Conservation (phyloP, 1,140 invertebrate genomes). For the Drosophila arawakana region DNA sequence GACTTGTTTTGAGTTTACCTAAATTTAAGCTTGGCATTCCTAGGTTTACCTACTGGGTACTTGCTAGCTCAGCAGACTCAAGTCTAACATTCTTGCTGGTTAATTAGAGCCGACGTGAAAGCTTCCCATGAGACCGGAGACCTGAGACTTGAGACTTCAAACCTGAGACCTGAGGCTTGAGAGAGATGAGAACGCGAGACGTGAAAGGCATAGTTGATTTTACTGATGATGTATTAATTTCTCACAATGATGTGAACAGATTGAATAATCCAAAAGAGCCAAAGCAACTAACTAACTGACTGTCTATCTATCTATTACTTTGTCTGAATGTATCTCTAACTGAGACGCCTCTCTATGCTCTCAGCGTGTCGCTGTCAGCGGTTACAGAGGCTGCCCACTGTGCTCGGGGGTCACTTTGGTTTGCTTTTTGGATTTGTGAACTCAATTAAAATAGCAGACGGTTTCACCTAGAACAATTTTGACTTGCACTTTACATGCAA, state of each 20-base stretch:
- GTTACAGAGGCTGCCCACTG: slow-evolving; percentile 56
- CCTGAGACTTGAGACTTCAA: no score
- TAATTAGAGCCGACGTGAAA: slow-evolving; percentile 44
- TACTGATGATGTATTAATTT: slow-evolving; percentile 77
- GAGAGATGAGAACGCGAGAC: neutral
- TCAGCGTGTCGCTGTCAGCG: slow-evolving; percentile 76
- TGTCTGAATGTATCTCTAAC: slow-evolving; percentile 23
- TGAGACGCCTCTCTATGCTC: neutral
- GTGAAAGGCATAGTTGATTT: slow-evolving; percentile 56
- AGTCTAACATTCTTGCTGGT: slow-evolving; percentile 14
- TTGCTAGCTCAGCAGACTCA: no score
- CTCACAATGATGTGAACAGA: slow-evolving; percentile 69
- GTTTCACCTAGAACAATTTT: slow-evolving; percentile 10
- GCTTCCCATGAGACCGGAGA: slow-evolving; percentile 14
- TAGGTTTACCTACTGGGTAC: no score
- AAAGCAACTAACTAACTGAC: slow-evolving; percentile 25
- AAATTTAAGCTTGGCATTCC: no score
- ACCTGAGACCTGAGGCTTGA: neutral
- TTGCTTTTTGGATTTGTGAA: slow-evolving; percentile 60
- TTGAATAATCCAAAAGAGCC: slow-evolving; percentile 67
- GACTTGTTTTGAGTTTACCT: no score
- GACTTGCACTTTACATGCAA: slow-evolving; percentile 47
- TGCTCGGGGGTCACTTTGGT: slow-evolving; percentile 44
- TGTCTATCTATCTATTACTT: neutral
- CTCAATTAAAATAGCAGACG: slow-evolving; percentile 81